Percentiles rank a stretch among this genome's conserved stretches.
Evolutionary conservation across 2,888 invertebrate species (phyloP).

Genomic region (Schrankia costaestrigalis): DNA sequence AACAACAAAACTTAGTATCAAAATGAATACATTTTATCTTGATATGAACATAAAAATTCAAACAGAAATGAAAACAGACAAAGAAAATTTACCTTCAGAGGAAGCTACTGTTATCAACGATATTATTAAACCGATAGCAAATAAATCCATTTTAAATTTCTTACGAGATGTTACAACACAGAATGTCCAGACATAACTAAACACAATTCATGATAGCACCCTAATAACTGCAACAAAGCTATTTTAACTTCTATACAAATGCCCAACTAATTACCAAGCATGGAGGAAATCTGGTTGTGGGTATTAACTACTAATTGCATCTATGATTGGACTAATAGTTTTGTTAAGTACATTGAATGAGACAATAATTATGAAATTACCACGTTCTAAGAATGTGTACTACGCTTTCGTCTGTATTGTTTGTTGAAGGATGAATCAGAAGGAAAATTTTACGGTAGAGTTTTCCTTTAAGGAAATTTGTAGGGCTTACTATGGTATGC

Average conservation of each 20-base stretch:
- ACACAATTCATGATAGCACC: constrained; percentile 24
- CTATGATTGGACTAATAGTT: constrained; percentile 41
- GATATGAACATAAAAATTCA: constrained; percentile 6
- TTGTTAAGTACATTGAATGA: constrained; percentile 24
- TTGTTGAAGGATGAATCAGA: constrained; percentile 4
- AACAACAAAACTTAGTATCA: constrained; percentile 4
- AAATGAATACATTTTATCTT: constrained; percentile 6
- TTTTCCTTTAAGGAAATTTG: no score
- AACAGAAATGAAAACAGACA: constrained; percentile 3
- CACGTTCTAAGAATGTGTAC: constrained; percentile 16
- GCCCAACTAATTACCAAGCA: constrained; percentile 44
- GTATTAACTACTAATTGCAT: constrained; percentile 53
- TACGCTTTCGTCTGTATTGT: constrained; percentile 7
- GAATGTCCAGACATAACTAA: constrained; percentile 1
- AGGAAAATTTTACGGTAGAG: constrained; percentile 12
- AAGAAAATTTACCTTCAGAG: constrained; percentile 20
- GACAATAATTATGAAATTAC: constrained; percentile 9
- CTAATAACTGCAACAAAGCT: constrained; percentile 20
- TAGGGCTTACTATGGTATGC: no score
- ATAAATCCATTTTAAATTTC: no score
- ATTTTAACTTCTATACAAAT: constrained; percentile 34
- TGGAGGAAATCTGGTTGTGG: constrained; percentile 42
- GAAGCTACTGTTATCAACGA: constrained; percentile 8
- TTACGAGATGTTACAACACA: constrained; percentile 1
- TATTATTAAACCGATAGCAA: constrained; percentile 12